A percentile compares a stretch with the other conserved stretches of the same genome.
phyloP scores from a whole-genome alignment of 92 coral and sea anemone species.

The Epizoanthus scotinus region DNA sequence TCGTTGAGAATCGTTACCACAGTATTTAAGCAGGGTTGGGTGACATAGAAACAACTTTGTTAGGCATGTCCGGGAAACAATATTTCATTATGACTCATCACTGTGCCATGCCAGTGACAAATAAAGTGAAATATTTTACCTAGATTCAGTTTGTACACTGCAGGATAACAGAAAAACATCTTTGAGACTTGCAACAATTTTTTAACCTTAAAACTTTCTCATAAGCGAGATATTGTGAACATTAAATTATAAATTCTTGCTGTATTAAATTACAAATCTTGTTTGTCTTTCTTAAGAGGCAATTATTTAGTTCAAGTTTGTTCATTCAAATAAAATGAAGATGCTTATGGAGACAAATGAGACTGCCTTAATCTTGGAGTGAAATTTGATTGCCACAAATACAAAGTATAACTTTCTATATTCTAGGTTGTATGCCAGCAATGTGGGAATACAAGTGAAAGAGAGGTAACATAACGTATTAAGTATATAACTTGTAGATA shows the following conservation, averaged over 20 bases:
- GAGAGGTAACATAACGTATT: slow-evolving; percentile 58
- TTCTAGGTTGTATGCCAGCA: slow-evolving; percentile 75
- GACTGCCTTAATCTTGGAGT: too few species aligned
- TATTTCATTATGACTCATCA: too few species aligned
- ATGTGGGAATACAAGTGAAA: slow-evolving; percentile 78
- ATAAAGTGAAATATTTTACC: slow-evolving; percentile 38
- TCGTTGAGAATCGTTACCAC: slow-evolving; percentile 63
- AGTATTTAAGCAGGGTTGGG: too few species aligned
- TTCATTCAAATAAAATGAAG: too few species aligned
- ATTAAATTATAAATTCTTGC: too few species aligned
- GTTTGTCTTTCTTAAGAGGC: neutral
- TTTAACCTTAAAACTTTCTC: neutral
- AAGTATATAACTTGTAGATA: neutral
- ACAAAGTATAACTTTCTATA: neutral
- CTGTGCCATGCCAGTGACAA: slow-evolving; percentile 79
- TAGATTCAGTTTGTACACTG: too few species aligned
- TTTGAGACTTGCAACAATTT: neutral
- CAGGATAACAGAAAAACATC: neutral
- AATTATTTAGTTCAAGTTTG: too few species aligned
- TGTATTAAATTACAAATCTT: neutral
- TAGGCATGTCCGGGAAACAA: too few species aligned
- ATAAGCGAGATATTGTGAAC: too few species aligned
- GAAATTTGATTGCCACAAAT: too few species aligned
- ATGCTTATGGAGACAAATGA: too few species aligned
- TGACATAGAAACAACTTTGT: too few species aligned